Evolutionary conservation across 23 tunicate species (phyloP).

Genomic region (Clavelina lepadiformis): DNA sequence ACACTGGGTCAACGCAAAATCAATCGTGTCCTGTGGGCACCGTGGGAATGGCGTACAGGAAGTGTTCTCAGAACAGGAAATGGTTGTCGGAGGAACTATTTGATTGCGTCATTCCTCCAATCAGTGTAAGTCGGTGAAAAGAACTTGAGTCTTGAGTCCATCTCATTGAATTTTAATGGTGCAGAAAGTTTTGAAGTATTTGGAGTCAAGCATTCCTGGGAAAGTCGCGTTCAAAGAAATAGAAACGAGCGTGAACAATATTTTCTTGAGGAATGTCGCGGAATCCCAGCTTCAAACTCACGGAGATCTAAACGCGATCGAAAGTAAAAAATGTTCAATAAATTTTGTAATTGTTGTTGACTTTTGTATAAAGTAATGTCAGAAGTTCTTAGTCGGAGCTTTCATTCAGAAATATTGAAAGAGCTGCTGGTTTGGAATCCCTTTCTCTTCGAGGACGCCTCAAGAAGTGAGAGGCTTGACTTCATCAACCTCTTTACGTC

Average conservation of each 20-base stretch:
- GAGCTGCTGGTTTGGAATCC: constrained; percentile 65
- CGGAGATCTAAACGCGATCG: background rate
- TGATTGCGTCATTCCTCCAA: constrained; percentile 15
- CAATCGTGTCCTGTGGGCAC: constrained; percentile 49
- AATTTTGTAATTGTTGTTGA: too few species aligned
- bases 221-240: background rate
- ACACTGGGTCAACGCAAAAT: constrained; percentile 36
- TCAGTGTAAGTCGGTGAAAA: constrained; percentile 10
- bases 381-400: too few species aligned
- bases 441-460: constrained; percentile 29
- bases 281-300: background rate
- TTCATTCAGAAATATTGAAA: too few species aligned
- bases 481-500: constrained; percentile 46
- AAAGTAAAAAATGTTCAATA: too few species aligned
- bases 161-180: too few species aligned
- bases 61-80: constrained; percentile 50
- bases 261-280: background rate
- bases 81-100: constrained; percentile 73
- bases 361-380: background rate
- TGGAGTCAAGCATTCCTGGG: background rate
- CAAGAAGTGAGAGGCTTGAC: constrained; percentile 42
- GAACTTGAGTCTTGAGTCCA: too few species aligned
- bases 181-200: background rate
- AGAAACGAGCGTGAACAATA: background rate
- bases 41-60: constrained; percentile 43